Evolutionary conservation across 1,140 invertebrate species (phyloP), one percentile per base, ranked within the genome.

Genomic region (Rhopalosiphum padi): DNA sequence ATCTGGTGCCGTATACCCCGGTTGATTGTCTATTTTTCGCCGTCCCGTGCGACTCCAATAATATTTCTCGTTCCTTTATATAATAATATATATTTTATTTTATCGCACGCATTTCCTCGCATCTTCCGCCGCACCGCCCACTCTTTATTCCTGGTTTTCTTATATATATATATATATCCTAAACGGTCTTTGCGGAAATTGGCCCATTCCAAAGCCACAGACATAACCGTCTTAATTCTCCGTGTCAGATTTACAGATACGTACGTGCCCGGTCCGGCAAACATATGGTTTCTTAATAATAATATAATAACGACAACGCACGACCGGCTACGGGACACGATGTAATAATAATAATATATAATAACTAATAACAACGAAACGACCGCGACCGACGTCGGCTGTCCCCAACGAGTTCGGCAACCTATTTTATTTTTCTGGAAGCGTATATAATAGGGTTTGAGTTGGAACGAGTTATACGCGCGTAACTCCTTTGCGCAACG

Each of bases 21-120:
- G 68, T 86, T 86, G 82, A 92, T 92, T 92, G 91, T 85, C 91
- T 92, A 92, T 92, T 92, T 92, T 83, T 85, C 91, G 90, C 60
- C 41, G 68, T 30, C 23, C 30, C 21, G 23, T 55, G 55, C 25
- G 55, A 91, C 90, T 82, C 48, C 91, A 53, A 92, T 83, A 83
- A 92, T 92, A 92, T 92, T 92, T 92, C 77, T 92, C 23, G 23
- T 91, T 91, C 55, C 55, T 30, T 68, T 46, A 30, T 91, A 68
- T 43, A 68, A 77, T 25, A 68, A 68, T 91, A 68, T 91, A 91
- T 77, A 77, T 91, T 83, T 92, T 30, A 85, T 92, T 85, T 92
- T 92, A 83, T 92, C 35, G 25, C 21, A 46, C 53, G 35, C 43
- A 41, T 91, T 82, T 41, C 43, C 46, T 15, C 60, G n/a, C 21